Percentiles rank a stretch among this genome's conserved stretches.
Evolutionary conservation across 2,797 vertebrate genomes (phyloP).

Genomic region (Picus viridis): DNA sequence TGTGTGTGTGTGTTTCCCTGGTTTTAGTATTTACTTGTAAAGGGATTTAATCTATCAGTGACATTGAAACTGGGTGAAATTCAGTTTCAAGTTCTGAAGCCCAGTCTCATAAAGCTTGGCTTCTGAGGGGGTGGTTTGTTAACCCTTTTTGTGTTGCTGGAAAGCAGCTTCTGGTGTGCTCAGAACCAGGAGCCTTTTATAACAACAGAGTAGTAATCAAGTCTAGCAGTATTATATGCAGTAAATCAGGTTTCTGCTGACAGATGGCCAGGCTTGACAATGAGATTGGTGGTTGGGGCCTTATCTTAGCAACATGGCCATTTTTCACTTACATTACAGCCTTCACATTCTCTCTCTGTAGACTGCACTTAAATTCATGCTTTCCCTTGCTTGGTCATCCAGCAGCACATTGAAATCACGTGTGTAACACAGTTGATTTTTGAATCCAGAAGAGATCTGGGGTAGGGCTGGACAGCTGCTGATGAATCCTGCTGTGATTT

Average conservation of each 20-base stretch:
- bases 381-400: neutral
- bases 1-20: neutral
- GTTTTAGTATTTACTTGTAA: constrained; percentile 17
- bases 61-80: neutral
- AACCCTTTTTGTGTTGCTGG: constrained; percentile 36
- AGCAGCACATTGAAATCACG: constrained; percentile 32
- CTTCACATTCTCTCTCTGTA: constrained; percentile 47
- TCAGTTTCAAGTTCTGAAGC: constrained; percentile 20
- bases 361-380: constrained; percentile 20
- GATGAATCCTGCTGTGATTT: neutral
- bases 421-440: constrained; percentile 5
- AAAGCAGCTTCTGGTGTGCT: constrained; percentile 11
- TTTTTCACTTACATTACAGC: constrained; percentile 38
- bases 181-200: neutral
- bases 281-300: constrained; percentile 59
- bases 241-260: constrained; percentile 68
- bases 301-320: constrained; percentile 35
- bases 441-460: neutral
- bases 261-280: constrained; percentile 62
- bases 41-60: neutral
- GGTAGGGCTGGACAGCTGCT: neutral
- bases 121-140: constrained; percentile 29
- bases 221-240: constrained; percentile 40
- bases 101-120: neutral
- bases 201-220: constrained; percentile 42